Conservation (phyloP, 2,888 invertebrate species). For the Bellardia bayeri region DNA sequence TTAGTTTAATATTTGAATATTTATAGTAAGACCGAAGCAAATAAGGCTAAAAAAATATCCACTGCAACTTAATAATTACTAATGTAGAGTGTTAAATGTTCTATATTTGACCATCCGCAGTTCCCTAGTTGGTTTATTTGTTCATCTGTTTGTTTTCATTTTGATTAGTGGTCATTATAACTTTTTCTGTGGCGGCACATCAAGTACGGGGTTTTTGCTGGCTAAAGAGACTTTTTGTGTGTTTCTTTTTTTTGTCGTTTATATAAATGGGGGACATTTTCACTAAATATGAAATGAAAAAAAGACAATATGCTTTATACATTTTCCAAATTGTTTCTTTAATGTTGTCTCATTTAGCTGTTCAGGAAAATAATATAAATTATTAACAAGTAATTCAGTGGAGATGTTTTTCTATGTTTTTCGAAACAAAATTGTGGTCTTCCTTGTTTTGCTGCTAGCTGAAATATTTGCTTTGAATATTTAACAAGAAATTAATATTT, state of each 20-base stretch:
- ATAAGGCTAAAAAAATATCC: not conserved
- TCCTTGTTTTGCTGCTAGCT: not conserved
- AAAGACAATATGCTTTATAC: conserved; percentile 34
- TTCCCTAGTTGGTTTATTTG: not conserved
- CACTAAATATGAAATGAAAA: conserved; percentile 20
- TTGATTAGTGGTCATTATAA: conserved; percentile 54
- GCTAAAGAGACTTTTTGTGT: not conserved
- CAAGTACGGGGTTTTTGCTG: not conserved
- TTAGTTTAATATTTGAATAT: no score
- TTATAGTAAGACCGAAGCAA: no score
- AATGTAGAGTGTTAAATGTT: not conserved
- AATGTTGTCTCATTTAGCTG: conserved; percentile 38
- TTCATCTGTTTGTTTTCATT: conserved; percentile 23
- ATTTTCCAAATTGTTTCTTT: conserved; percentile 46
- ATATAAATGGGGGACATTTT: conserved; percentile 47
- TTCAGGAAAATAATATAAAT: conserved; percentile 47
- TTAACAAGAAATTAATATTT: not conserved
- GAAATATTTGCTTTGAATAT: not conserved
- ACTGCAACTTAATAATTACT: not conserved
- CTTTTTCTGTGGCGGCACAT: conserved; percentile 21
- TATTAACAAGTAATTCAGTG: conserved; percentile 24
- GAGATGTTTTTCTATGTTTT: not conserved
- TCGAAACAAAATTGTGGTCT: not conserved
- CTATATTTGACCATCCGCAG: not conserved
- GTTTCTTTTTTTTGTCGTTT: conserved; percentile 24